A percentile compares a stretch with the other conserved stretches of the same genome.
phyloP scores from a whole-genome alignment of 2,113 vertebrate genomes.

The Semicossyphus pulcher region DNA sequence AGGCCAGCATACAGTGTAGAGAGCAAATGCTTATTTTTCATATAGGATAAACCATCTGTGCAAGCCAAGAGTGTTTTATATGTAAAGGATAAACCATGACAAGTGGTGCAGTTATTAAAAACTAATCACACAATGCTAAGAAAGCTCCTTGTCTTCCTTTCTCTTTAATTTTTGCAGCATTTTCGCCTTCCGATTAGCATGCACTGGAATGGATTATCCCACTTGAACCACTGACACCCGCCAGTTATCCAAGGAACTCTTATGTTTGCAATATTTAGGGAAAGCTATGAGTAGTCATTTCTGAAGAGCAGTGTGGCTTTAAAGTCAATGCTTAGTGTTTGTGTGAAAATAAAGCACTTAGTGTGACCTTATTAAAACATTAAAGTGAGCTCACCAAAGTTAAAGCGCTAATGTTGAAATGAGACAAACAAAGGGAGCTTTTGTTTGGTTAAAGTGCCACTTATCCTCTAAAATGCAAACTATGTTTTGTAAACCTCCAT shows the following conservation, averaged over 20 bases:
- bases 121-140: background rate
- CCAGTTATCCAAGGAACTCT: too few relatives aligned
- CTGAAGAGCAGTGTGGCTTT: background rate
- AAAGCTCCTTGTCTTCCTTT: background rate
- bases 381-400: background rate
- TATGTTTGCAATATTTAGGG: background rate
- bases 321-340: background rate
- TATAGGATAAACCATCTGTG: background rate
- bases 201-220: too few relatives aligned
- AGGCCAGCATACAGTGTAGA: background rate
- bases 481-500: constrained; percentile 7
- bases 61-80: constrained; percentile 22
- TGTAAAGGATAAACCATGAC: background rate
- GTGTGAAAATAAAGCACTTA: background rate
- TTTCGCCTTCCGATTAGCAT: too few relatives aligned
- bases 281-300: background rate
- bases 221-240: too few relatives aligned
- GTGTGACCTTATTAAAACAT: background rate
- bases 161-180: too few relatives aligned
- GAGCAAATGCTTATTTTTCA: constrained; percentile 1
- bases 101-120: background rate
- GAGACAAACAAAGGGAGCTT: background rate
- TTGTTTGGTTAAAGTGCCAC: background rate
- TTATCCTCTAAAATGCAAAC: background rate
- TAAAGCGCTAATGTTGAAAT: background rate